Evolutionary conservation across 1,140 invertebrate species (phyloP), one percentile per base, ranked within the genome.

Genomic region (Lerema accius): DNA sequence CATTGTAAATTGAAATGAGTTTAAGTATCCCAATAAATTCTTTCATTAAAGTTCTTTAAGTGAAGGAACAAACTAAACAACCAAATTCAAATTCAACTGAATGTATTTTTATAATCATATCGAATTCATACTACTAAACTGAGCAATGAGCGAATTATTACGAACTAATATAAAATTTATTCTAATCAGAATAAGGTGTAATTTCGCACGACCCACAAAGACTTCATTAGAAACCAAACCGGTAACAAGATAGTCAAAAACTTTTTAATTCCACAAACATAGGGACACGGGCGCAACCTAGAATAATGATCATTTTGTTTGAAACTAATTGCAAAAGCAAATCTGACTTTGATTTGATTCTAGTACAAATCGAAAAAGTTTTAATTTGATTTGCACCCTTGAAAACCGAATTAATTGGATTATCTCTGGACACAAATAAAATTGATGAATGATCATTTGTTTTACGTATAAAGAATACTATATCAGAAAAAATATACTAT

Each of bases 341-440:
- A 59, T 43, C 55, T 37, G 16, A 23, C 55, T 58, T 58, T 59
- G 55, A 46, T 59, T 59, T 59, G 28, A 43, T 59, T 59, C 28
- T 43, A 35, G 56, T 59, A 59, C 56, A 59, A 59, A 59, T 59
- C 56, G 56, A 59, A 59, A 59, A 59, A 59, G 56, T 59, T 59
- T 59, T 59, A 59, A 59, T 59, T 59, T 49, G 56, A 59, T 59
- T 48, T 59, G 45, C 56, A 45, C 56, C 42, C 55, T 59, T 59
- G 42, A 59, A 46, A 59, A 39, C 26, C 55, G 28, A 59, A 59
- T 59, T 59, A 59, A 59, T 59, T 26, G 43, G 55, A 26, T 59
- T 59, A 59, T 59, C 55, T 59, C 55, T 28, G 55, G 55, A 45
- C 42, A 46, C 42, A 46, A 58, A 58, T 58, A 45, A 40, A 45